Percentiles rank a stretch among this genome's conserved stretches.
phyloP scores from a whole-genome alignment of 2,113 vertebrate genomes.

The Synchiropus splendidus region DNA sequence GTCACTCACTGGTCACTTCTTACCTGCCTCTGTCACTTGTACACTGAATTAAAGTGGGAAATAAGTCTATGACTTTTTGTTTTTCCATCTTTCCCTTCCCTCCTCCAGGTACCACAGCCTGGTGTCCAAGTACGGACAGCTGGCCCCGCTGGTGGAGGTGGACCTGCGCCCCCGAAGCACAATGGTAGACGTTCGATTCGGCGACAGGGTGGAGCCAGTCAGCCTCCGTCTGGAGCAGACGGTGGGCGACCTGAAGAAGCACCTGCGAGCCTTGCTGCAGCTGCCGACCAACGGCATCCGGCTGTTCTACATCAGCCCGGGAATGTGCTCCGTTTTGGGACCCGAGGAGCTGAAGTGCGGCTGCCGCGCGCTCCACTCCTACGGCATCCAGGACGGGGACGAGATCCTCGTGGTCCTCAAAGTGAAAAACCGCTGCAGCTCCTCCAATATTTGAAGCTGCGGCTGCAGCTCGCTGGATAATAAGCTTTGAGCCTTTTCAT shows the following conservation, averaged over 20 bases:
- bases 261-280: constrained; percentile 78
- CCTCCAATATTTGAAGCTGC: constrained; percentile 24
- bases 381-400: constrained; percentile 87
- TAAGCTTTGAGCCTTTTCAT: constrained; percentile 8
- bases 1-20: no score
- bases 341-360: constrained; percentile 89
- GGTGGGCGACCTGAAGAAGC: constrained; percentile 88
- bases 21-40: no score
- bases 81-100: background rate
- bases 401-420: constrained; percentile 88
- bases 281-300: constrained; percentile 80
- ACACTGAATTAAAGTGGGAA: no score
- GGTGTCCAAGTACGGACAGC: constrained; percentile 84
- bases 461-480: constrained; percentile 13
- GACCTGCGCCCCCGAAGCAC: constrained; percentile 82
- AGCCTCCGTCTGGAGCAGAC: constrained; percentile 87
- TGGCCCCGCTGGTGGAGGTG: constrained; percentile 88
- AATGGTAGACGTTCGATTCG: constrained; percentile 83
- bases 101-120: constrained; percentile 80
- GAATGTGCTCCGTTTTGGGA: constrained; percentile 70
- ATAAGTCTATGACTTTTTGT: no score
- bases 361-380: constrained; percentile 83
- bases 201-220: constrained; percentile 78
- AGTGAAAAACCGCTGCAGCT: constrained; percentile 68
- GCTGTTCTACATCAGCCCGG: constrained; percentile 84